phyloP scores from a whole-genome alignment of 2,888 invertebrate genomes.

The Altica lythri region DNA sequence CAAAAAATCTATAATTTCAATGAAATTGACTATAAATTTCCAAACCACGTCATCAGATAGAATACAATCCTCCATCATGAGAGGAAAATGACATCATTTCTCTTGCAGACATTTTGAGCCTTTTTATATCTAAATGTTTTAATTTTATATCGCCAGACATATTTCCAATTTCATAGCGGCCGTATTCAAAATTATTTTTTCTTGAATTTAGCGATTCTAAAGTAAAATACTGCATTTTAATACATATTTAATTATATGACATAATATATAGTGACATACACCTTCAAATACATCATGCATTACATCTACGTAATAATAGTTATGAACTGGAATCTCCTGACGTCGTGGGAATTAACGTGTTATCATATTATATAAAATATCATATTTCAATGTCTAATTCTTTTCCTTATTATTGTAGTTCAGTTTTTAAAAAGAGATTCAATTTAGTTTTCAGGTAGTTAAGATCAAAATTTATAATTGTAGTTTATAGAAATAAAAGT shows the following conservation, averaged over 20 bases:
- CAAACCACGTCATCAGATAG: slow-evolving; percentile 39
- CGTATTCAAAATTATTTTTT: slow-evolving; percentile 21
- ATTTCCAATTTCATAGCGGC: slow-evolving; percentile 13
- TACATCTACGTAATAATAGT: slow-evolving; percentile 15
- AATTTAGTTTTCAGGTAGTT: too few species aligned
- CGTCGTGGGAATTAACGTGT: too few species aligned
- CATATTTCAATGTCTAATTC: too few species aligned
- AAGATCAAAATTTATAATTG: too few species aligned
- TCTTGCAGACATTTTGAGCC: slow-evolving; percentile 28
- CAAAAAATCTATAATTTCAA: slow-evolving; percentile 40
- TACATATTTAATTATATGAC: slow-evolving; percentile 21
- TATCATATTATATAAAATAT: too few species aligned
- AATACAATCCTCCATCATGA: slow-evolving; percentile 36
- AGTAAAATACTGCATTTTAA: slow-evolving; percentile 19
- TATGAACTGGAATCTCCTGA: too few species aligned
- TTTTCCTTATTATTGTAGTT: too few species aligned
- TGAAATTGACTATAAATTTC: slow-evolving; percentile 37
- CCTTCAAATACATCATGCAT: slow-evolving; percentile 31
- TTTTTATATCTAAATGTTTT: slow-evolving; percentile 26
- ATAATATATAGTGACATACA: slow-evolving; percentile 18
- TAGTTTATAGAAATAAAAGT: too few species aligned
- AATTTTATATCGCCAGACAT: slow-evolving; percentile 25
- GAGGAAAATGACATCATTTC: slow-evolving; percentile 27
- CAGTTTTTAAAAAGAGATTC: too few species aligned
- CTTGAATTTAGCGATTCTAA: slow-evolving; percentile 22